Conservation (phyloP, 1,140 invertebrate genomes). For the Drosophila mayri region DNA sequence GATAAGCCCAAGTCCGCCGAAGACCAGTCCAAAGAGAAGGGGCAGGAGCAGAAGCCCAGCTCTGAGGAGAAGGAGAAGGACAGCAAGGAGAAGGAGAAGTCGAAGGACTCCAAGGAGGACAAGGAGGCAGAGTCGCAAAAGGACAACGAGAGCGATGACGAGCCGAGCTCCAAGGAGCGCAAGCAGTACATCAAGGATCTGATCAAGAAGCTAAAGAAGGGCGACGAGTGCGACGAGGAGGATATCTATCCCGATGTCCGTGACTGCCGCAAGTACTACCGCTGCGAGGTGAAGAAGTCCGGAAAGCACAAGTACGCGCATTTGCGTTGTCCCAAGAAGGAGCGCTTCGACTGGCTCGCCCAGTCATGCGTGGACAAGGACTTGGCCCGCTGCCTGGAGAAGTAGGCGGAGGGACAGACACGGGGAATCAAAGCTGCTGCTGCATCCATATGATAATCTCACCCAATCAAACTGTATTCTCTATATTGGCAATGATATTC, state of each 20-base stretch:
- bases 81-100: slow-evolving; percentile 32
- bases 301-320: slow-evolving; percentile 65
- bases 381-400: slow-evolving; percentile 56
- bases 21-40: slow-evolving; percentile 67
- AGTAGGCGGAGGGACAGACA: slow-evolving; percentile 15
- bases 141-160: slow-evolving; percentile 58
- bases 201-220: slow-evolving; percentile 72
- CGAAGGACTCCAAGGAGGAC: slow-evolving; percentile 49
- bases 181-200: slow-evolving; percentile 65
- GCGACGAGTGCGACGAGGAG: slow-evolving; percentile 71
- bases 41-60: slow-evolving; percentile 50
- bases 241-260: slow-evolving; percentile 70
- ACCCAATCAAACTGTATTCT: slow-evolving; percentile 43
- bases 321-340: slow-evolving; percentile 61
- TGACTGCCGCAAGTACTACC: slow-evolving; percentile 77
- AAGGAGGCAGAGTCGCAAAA: slow-evolving; percentile 40
- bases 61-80: slow-evolving; percentile 58
- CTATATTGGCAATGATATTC: slow-evolving; percentile 66
- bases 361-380: slow-evolving; percentile 53
- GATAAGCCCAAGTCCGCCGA: slow-evolving; percentile 48
- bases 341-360: slow-evolving; percentile 61
- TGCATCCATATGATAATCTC: slow-evolving; percentile 51
- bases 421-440: slow-evolving; percentile 16
- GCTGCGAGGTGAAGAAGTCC: slow-evolving; percentile 66
- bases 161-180: slow-evolving; percentile 65